Evolutionary conservation across 2,797 vertebrate species (phyloP), one percentile per base, ranked within the genome.

Genomic region (Taeniopygia guttata): DNA sequence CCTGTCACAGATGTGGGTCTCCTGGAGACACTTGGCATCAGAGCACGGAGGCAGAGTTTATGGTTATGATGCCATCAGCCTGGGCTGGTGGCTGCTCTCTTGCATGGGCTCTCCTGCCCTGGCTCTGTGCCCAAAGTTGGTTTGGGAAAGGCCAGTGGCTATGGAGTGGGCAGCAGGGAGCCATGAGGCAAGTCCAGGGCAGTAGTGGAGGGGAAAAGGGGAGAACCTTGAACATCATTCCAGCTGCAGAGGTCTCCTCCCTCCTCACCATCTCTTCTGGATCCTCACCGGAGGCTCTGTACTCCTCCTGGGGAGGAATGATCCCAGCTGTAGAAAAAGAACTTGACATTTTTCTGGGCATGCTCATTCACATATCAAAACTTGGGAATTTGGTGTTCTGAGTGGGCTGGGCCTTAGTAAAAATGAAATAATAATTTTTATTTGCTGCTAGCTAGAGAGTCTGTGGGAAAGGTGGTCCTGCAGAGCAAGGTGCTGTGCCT

Each of bases 51-150:
- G 23, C 23, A 43, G 38, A 38, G 9, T 43, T 68, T 81, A 42
- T 0, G 1, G 23, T 7, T 58, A 17, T 17, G 29, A 0, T 38
- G 67, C 46, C 16, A 1, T 67, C 54, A 42, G 8, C n/a, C 19
- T n/a, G 45, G 46, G 21, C 40, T 86, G 45, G 29, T 10, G 36
- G 30, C 45, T 67, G 48, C 51, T 69, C 29, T 79, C 34, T 34
- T 43, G 22, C 12, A 2, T 1, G 10, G 22, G 10, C 56, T 49
- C 26, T 89, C 30, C 52, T 70, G 27, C 48, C 43, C 18, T 60
- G 32, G 20, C 59, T 82, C 45, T 52, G 51, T 8, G 2, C 55
- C 42, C 1, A 3, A 5, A 1, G 5, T 2, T 4, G 16, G 11
- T 66, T 54, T 72, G 45, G 60, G 55, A 76, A 84, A 23, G 23